Conservation (phyloP, 1,140 invertebrate species). For the Dreissena rostriformis region DNA sequence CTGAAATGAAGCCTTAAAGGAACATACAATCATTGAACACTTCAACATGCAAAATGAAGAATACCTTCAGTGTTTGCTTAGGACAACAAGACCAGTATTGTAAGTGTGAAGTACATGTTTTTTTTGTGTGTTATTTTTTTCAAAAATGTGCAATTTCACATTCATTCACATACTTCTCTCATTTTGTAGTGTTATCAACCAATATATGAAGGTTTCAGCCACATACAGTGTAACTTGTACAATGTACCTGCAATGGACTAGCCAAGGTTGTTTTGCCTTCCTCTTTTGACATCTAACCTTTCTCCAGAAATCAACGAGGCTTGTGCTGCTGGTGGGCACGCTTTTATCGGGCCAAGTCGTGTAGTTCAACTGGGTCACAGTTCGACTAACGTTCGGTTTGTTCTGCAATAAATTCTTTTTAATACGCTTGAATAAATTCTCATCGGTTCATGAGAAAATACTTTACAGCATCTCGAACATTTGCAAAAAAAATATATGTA, state of each 20-base stretch:
- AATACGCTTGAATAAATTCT: background rate
- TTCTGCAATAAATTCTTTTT: background rate
- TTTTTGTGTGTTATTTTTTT: too few relatives aligned
- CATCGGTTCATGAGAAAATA: background rate
- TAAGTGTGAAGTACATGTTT: too few relatives aligned
- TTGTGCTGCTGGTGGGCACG: constrained; percentile 83
- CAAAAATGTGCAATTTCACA: too few relatives aligned
- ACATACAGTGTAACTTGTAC: background rate
- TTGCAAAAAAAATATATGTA: background rate
- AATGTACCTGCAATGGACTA: constrained; percentile 68
- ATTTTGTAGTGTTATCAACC: background rate
- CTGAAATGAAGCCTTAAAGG: too few relatives aligned
- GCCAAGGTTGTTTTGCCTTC: constrained; percentile 48
- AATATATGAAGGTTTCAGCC: background rate
- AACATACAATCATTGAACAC: too few relatives aligned
- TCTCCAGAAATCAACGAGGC: constrained; percentile 84
- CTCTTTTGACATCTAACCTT: constrained; percentile 72
- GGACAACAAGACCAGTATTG: too few relatives aligned
- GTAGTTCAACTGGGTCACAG: constrained; percentile 85
- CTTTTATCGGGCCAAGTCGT: constrained; percentile 86
- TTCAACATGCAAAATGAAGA: too few relatives aligned
- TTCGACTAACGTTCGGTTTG: background rate
- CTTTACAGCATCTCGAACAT: background rate
- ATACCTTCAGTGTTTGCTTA: too few relatives aligned
- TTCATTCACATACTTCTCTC: too few relatives aligned